These are phyloP conservation scores for Pristiophorus japonicus DNA, from an alignment of 2,113 vertebrate species.

Conservation along the genomic window DNA sequence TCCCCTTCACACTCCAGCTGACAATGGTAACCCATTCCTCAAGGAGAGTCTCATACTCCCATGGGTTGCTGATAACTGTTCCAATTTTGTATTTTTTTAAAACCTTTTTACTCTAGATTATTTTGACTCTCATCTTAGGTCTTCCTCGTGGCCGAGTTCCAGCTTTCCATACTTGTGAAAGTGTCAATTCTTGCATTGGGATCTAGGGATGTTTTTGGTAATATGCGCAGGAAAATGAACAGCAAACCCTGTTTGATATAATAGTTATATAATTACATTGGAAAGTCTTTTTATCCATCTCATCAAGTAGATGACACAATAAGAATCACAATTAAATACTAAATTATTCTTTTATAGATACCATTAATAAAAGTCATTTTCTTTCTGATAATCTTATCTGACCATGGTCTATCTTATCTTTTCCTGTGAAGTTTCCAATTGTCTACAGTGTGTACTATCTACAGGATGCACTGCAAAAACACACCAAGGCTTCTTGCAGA, in stretches of 20 bases:
- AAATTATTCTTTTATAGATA: neutral
- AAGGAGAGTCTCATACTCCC: neutral
- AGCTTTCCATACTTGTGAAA: neutral
- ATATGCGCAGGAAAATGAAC: neutral
- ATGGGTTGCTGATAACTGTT: neutral
- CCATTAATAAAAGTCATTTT: neutral
- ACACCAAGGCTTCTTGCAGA: neutral
- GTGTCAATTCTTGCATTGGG: neutral
- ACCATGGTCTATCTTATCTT: neutral
- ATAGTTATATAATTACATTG: neutral
- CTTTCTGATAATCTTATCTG: neutral
- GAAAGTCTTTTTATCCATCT: neutral
- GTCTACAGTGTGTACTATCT: neutral
- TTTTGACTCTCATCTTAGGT: neutral
- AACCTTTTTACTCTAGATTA: neutral
- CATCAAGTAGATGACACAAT: neutral
- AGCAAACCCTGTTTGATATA: neutral
- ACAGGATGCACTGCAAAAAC: neutral
- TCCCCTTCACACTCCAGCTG: neutral
- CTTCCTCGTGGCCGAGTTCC: neutral
- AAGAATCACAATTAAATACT: neutral
- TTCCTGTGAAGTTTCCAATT: neutral
- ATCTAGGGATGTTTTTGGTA: neutral
- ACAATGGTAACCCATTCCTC: neutral
- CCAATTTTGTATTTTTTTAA: neutral